Conservation (phyloP, 2,113 vertebrate genomes). For the Pleuronectes platessa region DNA sequence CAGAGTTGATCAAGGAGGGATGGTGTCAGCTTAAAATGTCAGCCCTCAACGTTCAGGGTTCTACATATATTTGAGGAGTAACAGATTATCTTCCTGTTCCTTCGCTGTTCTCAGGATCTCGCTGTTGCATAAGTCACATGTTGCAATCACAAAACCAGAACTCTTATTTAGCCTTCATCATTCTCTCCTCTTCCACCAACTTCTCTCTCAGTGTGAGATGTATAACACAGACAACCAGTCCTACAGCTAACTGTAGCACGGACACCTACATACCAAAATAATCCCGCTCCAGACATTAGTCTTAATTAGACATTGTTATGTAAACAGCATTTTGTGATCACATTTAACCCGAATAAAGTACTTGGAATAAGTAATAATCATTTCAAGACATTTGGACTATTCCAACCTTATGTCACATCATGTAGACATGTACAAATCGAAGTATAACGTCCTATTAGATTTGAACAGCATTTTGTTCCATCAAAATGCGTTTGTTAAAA, state of each 20-base stretch:
- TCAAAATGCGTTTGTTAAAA: no score
- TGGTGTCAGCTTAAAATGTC: conserved; percentile 65
- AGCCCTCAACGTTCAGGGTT: conserved; percentile 35
- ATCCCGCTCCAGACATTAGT: no score
- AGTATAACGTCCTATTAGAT: no score
- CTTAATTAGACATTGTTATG: no score
- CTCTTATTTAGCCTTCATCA: background rate
- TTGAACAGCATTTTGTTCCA: no score
- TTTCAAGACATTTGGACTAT: no score
- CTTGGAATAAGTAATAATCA: no score
- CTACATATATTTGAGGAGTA: conserved; percentile 40
- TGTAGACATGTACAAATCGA: no score
- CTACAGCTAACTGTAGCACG: background rate
- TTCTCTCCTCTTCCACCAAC: background rate
- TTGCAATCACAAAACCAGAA: conserved; percentile 1
- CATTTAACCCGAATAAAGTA: no score
- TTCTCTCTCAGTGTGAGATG: background rate
- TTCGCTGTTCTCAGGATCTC: conserved; percentile 5
- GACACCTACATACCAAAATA: background rate
- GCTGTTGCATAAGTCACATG: conserved; percentile 2
- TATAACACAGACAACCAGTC: background rate
- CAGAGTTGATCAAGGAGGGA: conserved; percentile 54
- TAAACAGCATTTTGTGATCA: no score
- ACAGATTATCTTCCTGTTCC: conserved; percentile 40
- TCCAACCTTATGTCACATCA: no score